Conservation (phyloP, 2,888 invertebrate genomes). For the Metopia argyrocephala region DNA sequence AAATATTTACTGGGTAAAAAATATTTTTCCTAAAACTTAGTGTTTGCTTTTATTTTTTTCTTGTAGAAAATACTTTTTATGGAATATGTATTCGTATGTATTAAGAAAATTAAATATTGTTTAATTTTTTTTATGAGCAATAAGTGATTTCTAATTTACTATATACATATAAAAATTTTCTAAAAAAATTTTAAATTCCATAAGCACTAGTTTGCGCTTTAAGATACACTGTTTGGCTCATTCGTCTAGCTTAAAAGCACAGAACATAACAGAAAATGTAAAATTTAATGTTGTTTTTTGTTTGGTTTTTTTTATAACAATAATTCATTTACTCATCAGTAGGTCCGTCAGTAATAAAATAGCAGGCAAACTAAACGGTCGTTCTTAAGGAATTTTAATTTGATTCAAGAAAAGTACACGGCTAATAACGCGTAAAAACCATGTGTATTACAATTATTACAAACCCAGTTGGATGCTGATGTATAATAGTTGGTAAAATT, state of each 20-base stretch:
- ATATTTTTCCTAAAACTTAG: too few relatives aligned
- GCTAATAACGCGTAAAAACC: not conserved
- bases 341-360: slow-evolving; percentile 55
- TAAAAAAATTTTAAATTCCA: too few relatives aligned
- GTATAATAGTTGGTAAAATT: too few relatives aligned
- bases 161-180: too few relatives aligned
- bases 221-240: slow-evolving; percentile 44
- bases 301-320: slow-evolving; percentile 33
- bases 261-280: slow-evolving; percentile 31
- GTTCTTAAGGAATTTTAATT: slow-evolving; percentile 28
- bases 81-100: too few relatives aligned
- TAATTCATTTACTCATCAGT: slow-evolving; percentile 29
- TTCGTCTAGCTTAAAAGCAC: slow-evolving; percentile 54
- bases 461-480: too few relatives aligned
- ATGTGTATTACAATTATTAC: slow-evolving; percentile 19
- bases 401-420: not conserved
- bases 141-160: too few relatives aligned
- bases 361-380: slow-evolving; percentile 61
- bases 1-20: too few relatives aligned
- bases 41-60: too few relatives aligned
- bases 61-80: too few relatives aligned
- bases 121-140: too few relatives aligned
- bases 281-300: not conserved
- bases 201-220: slow-evolving; percentile 16
- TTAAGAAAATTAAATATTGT: too few relatives aligned